phyloP scores from a whole-genome alignment of 2,797 vertebrate species.

The Harpagifer antarcticus region DNA sequence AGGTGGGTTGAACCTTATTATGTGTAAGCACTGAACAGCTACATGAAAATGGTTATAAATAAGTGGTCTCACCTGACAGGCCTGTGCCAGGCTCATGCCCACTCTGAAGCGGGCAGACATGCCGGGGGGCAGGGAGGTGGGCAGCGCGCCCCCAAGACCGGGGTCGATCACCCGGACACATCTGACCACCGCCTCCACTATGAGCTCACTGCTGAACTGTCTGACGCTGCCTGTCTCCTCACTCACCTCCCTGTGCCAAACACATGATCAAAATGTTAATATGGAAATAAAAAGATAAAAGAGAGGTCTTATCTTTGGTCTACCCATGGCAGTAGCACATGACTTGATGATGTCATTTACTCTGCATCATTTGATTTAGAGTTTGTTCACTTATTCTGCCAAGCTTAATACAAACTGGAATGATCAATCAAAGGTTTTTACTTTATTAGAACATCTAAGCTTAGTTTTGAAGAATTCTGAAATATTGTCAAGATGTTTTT shows the following conservation, averaged over 20 bases:
- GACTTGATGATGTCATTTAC: too few relatives aligned
- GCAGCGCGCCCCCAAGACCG: constrained; percentile 82
- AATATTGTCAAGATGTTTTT: too few relatives aligned
- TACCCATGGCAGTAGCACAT: too few relatives aligned
- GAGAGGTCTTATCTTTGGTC: too few relatives aligned
- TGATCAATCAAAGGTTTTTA: too few relatives aligned
- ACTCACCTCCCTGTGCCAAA: constrained; percentile 73
- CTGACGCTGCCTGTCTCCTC: constrained; percentile 88
- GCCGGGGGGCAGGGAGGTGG: constrained; percentile 88
- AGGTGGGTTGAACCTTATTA: too few relatives aligned
- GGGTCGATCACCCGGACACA: constrained; percentile 91
- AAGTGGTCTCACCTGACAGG: constrained; percentile 88
- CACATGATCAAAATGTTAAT: neutral
- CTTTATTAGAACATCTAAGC: too few relatives aligned
- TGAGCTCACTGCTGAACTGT: constrained; percentile 91
- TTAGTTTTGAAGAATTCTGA: too few relatives aligned
- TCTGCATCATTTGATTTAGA: too few relatives aligned
- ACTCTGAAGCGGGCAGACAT: constrained; percentile 95
- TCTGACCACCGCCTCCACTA: constrained; percentile 91
- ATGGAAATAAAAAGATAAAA: too few relatives aligned
- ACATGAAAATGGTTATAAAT: neutral
- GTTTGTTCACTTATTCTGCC: too few relatives aligned
- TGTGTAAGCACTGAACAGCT: neutral
- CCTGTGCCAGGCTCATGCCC: constrained; percentile 93
- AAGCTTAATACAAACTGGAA: too few relatives aligned